phyloP scores from a whole-genome alignment of 2,113 vertebrate genomes.

The Ceyx cyanopectus region DNA sequence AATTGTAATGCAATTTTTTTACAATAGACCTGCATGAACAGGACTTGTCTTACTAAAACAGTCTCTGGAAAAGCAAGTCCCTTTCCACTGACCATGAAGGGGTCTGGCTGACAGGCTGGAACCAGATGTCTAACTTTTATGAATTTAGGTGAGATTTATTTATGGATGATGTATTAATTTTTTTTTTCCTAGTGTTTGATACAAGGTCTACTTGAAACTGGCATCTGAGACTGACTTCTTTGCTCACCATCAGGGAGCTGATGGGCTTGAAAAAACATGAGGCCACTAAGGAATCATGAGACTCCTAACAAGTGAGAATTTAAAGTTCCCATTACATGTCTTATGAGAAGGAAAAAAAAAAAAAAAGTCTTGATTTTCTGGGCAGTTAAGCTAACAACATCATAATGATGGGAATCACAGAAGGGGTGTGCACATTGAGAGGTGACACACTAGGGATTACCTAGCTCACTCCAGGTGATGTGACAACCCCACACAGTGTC shows the following conservation, averaged over 20 bases:
- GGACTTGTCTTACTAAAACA: background rate
- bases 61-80: background rate
- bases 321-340: background rate
- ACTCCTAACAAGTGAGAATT: background rate
- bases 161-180: background rate
- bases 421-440: background rate
- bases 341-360: background rate
- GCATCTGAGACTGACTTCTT: background rate
- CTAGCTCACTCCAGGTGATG: background rate
- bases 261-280: background rate
- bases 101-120: background rate
- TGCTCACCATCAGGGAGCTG: background rate
- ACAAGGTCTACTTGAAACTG: background rate
- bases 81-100: background rate
- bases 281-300: background rate
- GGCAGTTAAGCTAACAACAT: background rate
- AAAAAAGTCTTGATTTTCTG: background rate
- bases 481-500: background rate
- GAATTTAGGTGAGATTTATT: background rate
- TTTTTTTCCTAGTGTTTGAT: background rate
- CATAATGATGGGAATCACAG: accelerated
- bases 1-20: background rate
- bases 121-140: background rate
- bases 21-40: background rate
- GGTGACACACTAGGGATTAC: background rate